A percentile compares a stretch with the other conserved stretches of the same genome.
phyloP scores from a whole-genome alignment of 2,113 vertebrate genomes.

The Helogale parvula region DNA sequence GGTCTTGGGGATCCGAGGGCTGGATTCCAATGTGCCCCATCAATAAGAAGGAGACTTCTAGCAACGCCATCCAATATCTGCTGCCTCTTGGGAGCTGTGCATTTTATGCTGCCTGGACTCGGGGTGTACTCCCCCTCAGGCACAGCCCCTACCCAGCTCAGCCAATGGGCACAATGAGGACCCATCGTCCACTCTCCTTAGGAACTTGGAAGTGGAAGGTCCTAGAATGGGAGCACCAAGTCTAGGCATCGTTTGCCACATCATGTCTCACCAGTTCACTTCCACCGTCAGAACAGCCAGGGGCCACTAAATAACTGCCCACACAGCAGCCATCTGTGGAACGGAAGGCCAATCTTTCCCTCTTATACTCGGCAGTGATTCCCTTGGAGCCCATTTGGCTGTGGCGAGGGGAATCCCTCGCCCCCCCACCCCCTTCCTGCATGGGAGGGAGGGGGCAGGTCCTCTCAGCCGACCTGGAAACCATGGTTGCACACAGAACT shows the following conservation, averaged over 20 bases:
- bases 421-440: neutral
- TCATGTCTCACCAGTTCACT: neutral
- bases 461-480: neutral
- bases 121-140: too few relatives aligned
- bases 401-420: neutral
- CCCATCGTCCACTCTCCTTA: neutral
- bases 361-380: neutral
- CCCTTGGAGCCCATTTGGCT: neutral
- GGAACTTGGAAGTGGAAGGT: neutral
- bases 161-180: neutral
- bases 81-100: neutral
- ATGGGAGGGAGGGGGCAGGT: neutral
- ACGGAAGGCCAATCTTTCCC: neutral
- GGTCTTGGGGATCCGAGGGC: neutral
- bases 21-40: neutral
- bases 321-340: neutral
- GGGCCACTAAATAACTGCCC: neutral
- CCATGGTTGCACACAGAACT: neutral
- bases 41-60: too few relatives aligned
- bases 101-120: neutral
- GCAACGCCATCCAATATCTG: accelerated
- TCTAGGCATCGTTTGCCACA: neutral
- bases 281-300: neutral
- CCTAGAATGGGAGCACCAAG: neutral
- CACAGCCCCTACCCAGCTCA: neutral